Percentiles rank a stretch among this genome's conserved stretches.
Conservation (phyloP, 2,888 invertebrate species). For the Chrysolina americana region DNA sequence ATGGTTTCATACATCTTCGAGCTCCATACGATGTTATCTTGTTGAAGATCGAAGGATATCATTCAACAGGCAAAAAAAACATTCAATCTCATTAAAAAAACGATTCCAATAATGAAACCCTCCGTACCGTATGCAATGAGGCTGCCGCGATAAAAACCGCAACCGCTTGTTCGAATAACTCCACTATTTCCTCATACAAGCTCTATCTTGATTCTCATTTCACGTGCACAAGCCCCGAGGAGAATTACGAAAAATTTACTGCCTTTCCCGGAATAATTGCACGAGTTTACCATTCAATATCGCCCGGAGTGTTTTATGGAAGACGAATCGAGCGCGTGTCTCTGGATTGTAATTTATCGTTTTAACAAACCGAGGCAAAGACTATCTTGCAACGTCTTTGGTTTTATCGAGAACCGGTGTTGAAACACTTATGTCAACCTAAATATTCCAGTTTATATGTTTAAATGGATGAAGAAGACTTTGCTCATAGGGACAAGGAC, state of each 20-base stretch:
- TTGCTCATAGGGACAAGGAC: no score
- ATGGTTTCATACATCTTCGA: no score
- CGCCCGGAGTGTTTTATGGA: conserved; percentile 41
- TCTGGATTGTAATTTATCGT: conserved; percentile 20
- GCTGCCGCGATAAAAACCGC: conserved; percentile 20
- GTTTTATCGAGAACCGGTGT: conserved; percentile 13
- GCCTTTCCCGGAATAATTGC: conserved; percentile 46
- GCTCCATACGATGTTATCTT: neutral
- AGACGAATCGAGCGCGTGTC: conserved; percentile 39
- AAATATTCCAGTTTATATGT: no score
- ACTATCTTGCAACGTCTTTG: conserved; percentile 11
- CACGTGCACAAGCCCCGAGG: conserved; percentile 30
- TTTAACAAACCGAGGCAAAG: neutral
- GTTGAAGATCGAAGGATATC: neutral
- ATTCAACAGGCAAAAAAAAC: neutral
- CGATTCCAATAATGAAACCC: neutral
- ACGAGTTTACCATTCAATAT: conserved; percentile 43
- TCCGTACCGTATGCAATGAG: conserved; percentile 1
- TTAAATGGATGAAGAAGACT: no score
- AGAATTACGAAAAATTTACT: conserved; percentile 43
- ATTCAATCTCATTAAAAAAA: neutral
- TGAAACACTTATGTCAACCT: neutral
- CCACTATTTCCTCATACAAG: conserved; percentile 29
- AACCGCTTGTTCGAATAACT: conserved; percentile 31
- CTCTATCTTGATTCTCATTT: conserved; percentile 32